phyloP scores from a whole-genome alignment of 2,113 vertebrate species.

The Bos taurus region DNA sequence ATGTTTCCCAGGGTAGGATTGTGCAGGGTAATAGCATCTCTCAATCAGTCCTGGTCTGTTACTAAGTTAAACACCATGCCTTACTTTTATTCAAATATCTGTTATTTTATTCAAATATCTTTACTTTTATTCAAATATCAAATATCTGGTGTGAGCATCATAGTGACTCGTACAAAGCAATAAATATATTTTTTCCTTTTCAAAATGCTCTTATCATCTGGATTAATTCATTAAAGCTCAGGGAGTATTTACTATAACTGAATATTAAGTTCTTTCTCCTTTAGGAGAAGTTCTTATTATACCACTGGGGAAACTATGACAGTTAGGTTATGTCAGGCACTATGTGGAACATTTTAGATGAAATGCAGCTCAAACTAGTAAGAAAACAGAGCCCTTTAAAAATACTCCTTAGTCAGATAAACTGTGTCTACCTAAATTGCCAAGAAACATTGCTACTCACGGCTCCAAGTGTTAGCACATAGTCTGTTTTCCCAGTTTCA shows the following conservation, averaged over 20 bases:
- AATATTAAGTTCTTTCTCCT: constrained; percentile 3
- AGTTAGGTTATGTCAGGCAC: not conserved
- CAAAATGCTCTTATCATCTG: not conserved
- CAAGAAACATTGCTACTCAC: not conserved
- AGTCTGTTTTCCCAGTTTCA: not conserved
- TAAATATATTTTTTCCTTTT: not conserved
- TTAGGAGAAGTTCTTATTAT: not conserved
- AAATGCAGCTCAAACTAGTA: not conserved
- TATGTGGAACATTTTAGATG: not conserved
- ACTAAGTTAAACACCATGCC: not conserved
- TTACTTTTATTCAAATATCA: not conserved
- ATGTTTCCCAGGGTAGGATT: not conserved
- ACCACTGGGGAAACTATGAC: not conserved
- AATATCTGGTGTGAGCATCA: not conserved
- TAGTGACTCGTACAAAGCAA: not conserved
- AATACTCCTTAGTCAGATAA: not conserved
- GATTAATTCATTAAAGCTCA: not conserved
- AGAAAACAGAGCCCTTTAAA: not conserved
- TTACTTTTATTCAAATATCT: not conserved
- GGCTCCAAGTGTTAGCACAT: not conserved
- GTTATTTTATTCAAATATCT: not conserved
- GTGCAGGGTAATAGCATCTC: not conserved
- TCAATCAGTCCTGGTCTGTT: not conserved
- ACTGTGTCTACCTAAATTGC: not conserved
- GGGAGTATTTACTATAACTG: not conserved